Percentiles rank a stretch among this genome's conserved stretches.
Evolutionary conservation across 2,113 vertebrate species (phyloP).

Genomic region (Axis porcinus): DNA sequence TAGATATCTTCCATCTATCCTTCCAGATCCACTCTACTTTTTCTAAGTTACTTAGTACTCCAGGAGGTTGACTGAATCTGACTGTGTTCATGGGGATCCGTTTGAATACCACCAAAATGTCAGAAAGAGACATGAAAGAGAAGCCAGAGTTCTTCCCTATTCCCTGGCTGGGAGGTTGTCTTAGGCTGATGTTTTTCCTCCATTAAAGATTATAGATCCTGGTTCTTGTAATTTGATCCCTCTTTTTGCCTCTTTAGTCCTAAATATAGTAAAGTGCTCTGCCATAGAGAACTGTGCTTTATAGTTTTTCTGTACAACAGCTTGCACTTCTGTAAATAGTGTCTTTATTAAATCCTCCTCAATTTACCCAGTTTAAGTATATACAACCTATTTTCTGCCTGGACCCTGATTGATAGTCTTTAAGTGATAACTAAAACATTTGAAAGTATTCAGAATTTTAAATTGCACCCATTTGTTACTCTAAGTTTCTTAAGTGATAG

Average conservation of each 20-base stretch:
- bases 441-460: constrained; percentile 33
- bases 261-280: not conserved
- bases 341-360: not conserved
- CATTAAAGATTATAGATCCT: not conserved
- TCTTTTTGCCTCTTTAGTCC: not conserved
- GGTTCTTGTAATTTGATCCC: not conserved
- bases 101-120: not conserved
- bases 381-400: not conserved
- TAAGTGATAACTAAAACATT: constrained; percentile 32
- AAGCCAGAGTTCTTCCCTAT: not conserved
- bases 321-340: constrained; percentile 13
- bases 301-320: not conserved
- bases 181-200: not conserved
- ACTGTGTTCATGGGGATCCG: not conserved
- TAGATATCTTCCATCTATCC: not conserved
- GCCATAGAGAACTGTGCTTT: not conserved
- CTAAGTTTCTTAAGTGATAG: constrained; percentile 34
- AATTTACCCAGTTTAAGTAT: not conserved
- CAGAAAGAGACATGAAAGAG: not conserved
- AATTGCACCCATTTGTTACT: constrained; percentile 26
- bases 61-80: not conserved
- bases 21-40: not conserved
- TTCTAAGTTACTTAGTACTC: not conserved
- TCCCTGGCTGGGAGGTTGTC: not conserved
- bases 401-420: not conserved